These are phyloP conservation scores for Propsilocerus akamusi DNA, from an alignment of 1,140 invertebrate species.

Conservation along the genomic window DNA sequence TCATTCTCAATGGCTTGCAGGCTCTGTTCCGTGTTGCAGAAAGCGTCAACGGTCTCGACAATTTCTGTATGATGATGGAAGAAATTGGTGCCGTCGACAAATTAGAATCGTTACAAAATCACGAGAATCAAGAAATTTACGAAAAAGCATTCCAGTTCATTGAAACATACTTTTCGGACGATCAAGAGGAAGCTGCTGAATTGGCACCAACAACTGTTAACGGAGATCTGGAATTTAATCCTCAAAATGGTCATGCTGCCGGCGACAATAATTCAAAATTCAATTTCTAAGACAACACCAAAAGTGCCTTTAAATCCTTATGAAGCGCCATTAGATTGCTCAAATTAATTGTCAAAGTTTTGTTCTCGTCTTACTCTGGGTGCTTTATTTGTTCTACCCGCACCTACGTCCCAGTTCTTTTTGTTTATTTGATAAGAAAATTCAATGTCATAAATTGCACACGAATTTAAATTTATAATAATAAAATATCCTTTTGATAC, in stretches of 20 bases:
- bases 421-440: no score
- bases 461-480: no score
- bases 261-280: neutral
- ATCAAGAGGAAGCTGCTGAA: conserved; percentile 24
- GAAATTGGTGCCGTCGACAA: conserved; percentile 81
- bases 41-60: conserved; percentile 55
- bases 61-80: conserved; percentile 64
- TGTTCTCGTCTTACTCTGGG: no score
- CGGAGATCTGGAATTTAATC: conserved; percentile 18
- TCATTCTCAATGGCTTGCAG: conserved; percentile 73
- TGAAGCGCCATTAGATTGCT: neutral
- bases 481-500: no score
- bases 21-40: conserved; percentile 52
- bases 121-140: conserved; percentile 93
- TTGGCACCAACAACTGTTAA: conserved; percentile 21
- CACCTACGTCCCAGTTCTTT: no score
- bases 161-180: conserved; percentile 59
- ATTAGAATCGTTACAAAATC: conserved; percentile 82
- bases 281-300: neutral
- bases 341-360: neutral
- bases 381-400: no score
- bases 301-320: neutral
- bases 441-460: no score
- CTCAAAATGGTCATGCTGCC: neutral
- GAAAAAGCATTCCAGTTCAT: conserved; percentile 62